phyloP scores from a whole-genome alignment of 2,113 vertebrate species.

The Onychostoma macrolepis region DNA sequence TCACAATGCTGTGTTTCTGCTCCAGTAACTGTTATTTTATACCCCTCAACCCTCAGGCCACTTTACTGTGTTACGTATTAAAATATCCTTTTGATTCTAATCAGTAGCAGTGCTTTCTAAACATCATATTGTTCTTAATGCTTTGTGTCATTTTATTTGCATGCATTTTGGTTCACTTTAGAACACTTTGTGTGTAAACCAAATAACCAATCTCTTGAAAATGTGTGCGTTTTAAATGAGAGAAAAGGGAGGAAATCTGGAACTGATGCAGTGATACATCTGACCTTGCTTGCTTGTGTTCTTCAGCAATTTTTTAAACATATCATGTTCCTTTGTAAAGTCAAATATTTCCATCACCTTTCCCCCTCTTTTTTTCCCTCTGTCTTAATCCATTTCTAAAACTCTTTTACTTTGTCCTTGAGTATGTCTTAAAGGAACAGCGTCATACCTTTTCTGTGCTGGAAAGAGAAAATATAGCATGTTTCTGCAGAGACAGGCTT shows the following conservation, averaged over 20 bases:
- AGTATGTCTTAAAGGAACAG: not conserved
- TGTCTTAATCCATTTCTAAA: not conserved
- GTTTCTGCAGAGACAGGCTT: not conserved
- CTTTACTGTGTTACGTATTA: conserved; percentile 11
- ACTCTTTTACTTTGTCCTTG: not conserved
- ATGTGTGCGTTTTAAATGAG: not conserved
- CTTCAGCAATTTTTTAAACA: not conserved
- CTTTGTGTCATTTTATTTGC: not conserved
- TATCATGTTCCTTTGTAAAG: conserved; percentile 12
- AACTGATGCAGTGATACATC: not conserved
- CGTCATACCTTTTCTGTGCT: not conserved
- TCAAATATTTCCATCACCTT: conserved; percentile 25
- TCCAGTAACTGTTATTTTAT: not conserved
- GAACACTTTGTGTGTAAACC: not conserved
- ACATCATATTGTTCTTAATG: not conserved
- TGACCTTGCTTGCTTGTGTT: conserved; percentile 5
- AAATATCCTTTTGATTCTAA: not conserved
- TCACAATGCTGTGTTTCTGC: not conserved
- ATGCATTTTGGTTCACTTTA: not conserved
- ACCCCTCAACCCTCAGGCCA: not conserved
- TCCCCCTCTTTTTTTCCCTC: not conserved
- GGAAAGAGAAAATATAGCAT: not conserved
- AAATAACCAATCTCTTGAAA: not conserved
- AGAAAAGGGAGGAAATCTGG: not conserved
- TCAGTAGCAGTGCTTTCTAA: not conserved